Evolutionary conservation across 2,797 vertebrate genomes (phyloP).

Genomic region (Ctenochaetus hawaiiensis): DNA sequence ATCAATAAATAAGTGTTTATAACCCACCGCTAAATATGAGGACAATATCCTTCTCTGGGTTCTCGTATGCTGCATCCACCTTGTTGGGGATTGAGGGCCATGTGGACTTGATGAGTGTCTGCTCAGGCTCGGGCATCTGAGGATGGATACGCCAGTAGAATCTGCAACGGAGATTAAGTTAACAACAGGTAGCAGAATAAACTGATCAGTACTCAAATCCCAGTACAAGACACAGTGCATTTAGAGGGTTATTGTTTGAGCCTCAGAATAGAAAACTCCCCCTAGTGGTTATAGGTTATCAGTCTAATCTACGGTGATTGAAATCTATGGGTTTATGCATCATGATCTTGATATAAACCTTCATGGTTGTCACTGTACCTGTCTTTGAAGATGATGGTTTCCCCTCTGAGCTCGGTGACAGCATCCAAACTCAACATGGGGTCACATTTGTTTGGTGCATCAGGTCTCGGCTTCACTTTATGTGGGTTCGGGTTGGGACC

Average conservation of each 20-base stretch:
- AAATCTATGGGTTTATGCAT: neutral
- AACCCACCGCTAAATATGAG: slow-evolving; percentile 86
- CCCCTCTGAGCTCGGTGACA: slow-evolving; percentile 93
- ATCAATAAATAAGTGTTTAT: neutral
- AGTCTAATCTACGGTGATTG: neutral
- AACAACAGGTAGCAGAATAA: neutral
- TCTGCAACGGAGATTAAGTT: slow-evolving; percentile 74
- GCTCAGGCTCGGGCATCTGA: slow-evolving; percentile 90
- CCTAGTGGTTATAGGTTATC: neutral
- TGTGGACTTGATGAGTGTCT: slow-evolving; percentile 90
- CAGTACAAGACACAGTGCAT: neutral
- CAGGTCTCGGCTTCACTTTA: slow-evolving; percentile 88
- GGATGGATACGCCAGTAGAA: slow-evolving; percentile 97
- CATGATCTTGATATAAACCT: neutral
- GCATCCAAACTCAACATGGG: slow-evolving; percentile 91
- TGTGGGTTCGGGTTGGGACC: slow-evolving; percentile 85
- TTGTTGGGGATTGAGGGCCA: slow-evolving; percentile 94
- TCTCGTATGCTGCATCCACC: slow-evolving; percentile 95
- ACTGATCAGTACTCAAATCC: neutral
- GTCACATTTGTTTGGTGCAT: slow-evolving; percentile 93
- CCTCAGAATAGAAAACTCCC: neutral
- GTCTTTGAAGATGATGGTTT: slow-evolving; percentile 96
- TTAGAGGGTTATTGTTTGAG: too few relatives aligned
- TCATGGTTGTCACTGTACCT: slow-evolving; percentile 79
- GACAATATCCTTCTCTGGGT: slow-evolving; percentile 86